Base-by-base conservation (phyloP, 2,888 invertebrate species). In the Agrotis ipsilon region DNA sequence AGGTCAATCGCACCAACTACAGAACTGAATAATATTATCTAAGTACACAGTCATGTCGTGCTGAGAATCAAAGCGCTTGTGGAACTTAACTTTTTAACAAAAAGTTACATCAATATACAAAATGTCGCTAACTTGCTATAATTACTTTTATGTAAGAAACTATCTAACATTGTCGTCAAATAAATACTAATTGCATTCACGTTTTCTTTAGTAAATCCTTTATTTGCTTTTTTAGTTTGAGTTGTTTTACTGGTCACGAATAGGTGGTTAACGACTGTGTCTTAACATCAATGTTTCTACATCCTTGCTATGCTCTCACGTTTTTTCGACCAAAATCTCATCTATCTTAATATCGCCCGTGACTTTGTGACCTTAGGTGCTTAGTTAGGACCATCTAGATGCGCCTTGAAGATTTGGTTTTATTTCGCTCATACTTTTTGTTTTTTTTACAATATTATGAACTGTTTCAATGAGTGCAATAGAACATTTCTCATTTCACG, bases 231-330 rank as follows among this genome's bases (percentile, higher is more conserved):
- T 78, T 82, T 66, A 68, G 67, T 76, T 72, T 72, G 65, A 74
- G 70, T 51, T 4, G 14, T 48, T 79, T 83, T 76, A 67, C 65
- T 67, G 43, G 76, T 85, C 84, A 84, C 83, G 83, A 81, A 55
- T 65, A 67, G 48, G 69, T 59, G 57, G 55, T 77, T 77, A 80
- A 68, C 72, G 54, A 58, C 58, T 68, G 64, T 74, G 72, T 59
- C 55, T 70, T 64, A 66, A 68, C 70, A 18, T 72, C 51, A 75
- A 48, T 75, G 70, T 82, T 73, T 67, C 52, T 71, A 63, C 59
- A 82, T 68, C 62, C 59, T 63, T 49, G 59, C 4, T 21, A 70
- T 78, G 68, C 51, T 61, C 75, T 70, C 71, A 66, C 63, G 72
- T 80, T 60, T 73, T 77, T 54, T 65, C 55, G 70, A 73, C 69